Percentiles rank a stretch among this genome's conserved stretches.
Conservation (phyloP, 2,797 vertebrate genomes). For the Chrysocyon brachyurus region DNA sequence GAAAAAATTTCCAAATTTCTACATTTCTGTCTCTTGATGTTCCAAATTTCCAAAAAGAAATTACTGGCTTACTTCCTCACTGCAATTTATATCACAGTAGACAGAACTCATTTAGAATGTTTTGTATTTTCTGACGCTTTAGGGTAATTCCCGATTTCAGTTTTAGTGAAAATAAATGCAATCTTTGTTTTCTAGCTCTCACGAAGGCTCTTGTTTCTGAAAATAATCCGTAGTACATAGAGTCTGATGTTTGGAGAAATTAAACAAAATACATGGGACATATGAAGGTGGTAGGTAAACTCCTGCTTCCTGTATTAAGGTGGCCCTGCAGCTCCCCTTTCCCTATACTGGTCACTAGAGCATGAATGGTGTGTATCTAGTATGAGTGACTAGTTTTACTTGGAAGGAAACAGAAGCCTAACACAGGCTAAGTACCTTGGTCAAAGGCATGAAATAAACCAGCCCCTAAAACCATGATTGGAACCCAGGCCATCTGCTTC, state of each 20-base stretch:
- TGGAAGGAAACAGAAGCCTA: not conserved
- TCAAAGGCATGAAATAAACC: not conserved
- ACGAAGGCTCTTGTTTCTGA: constrained; percentile 56
- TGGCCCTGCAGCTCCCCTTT: no score
- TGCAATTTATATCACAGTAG: not conserved
- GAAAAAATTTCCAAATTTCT: not conserved
- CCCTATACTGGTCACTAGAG: not conserved
- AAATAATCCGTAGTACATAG: constrained; percentile 65
- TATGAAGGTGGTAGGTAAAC: constrained; percentile 45
- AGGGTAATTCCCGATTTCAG: constrained; percentile 17
- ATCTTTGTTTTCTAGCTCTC: constrained; percentile 71
- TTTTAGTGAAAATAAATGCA: constrained; percentile 30
- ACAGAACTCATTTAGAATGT: not conserved
- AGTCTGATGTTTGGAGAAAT: constrained; percentile 44
- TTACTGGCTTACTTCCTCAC: not conserved
- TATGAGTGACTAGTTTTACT: not conserved
- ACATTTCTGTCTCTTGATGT: not conserved
- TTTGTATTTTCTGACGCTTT: constrained; percentile 31
- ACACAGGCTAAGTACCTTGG: not conserved
- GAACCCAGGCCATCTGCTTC: not conserved
- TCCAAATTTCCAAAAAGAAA: not conserved
- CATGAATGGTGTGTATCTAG: not conserved
- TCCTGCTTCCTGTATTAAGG: not conserved
- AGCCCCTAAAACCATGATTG: not conserved
- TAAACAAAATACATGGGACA: constrained; percentile 43